Conservation (phyloP, 2,797 vertebrate species). For the Scarus forsteni region DNA sequence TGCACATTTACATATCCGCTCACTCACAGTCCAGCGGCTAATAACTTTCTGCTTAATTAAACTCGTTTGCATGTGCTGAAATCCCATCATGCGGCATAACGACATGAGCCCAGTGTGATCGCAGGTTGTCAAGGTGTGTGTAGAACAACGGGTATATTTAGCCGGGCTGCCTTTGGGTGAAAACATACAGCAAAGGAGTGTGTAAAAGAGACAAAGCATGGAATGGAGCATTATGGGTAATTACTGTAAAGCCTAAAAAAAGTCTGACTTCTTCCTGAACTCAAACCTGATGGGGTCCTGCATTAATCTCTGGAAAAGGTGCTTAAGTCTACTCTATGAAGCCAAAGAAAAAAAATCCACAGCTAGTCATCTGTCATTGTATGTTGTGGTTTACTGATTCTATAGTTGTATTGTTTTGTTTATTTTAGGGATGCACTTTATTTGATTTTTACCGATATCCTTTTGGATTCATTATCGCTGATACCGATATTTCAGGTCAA, state of each 20-base stretch:
- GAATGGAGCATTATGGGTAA: neutral
- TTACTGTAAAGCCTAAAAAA: neutral
- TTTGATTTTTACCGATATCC: too few species aligned
- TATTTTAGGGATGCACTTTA: too few species aligned
- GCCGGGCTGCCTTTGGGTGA: constrained; percentile 37
- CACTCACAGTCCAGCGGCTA: constrained; percentile 53
- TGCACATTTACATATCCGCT: constrained; percentile 54
- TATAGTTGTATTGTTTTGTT: too few species aligned
- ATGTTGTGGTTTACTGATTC: too few species aligned
- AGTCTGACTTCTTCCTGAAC: too few species aligned
- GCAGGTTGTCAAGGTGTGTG: constrained; percentile 65
- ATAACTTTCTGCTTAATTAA: constrained; percentile 68
- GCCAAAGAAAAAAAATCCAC: too few species aligned
- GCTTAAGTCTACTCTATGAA: too few species aligned
- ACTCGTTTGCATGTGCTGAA: constrained; percentile 59
- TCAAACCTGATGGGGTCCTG: too few species aligned
- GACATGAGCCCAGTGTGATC: constrained; percentile 59
- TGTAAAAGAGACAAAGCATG: constrained; percentile 34
- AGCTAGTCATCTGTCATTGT: too few species aligned
- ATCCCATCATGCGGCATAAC: constrained; percentile 64
- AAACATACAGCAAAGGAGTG: constrained; percentile 33
- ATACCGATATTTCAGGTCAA: too few species aligned
- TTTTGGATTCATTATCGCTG: too few species aligned
- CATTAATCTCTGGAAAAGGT: too few species aligned
- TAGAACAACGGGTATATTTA: constrained; percentile 58